These are phyloP conservation scores for Labeo catla DNA, from an alignment of 2,113 vertebrate genomes.

Conservation along the genomic window DNA sequence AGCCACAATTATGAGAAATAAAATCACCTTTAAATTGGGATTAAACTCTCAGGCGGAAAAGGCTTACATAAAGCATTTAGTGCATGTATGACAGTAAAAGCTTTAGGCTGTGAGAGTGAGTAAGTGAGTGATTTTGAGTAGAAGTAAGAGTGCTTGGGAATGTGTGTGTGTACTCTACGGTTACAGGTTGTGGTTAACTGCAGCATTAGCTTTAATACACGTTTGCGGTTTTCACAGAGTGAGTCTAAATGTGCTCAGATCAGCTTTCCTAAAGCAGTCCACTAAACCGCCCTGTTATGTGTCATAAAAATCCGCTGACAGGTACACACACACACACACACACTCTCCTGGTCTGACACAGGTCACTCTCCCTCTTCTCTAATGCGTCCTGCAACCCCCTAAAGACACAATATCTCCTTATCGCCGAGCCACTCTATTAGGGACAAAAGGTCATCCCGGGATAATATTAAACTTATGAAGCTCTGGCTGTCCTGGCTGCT, in stretches of 20 bases:
- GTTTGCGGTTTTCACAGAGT: slow-evolving; percentile 52
- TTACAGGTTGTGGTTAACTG: slow-evolving; percentile 50
- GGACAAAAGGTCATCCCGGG: slow-evolving; percentile 84
- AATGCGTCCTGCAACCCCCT: slow-evolving; percentile 74
- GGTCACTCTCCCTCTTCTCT: slow-evolving; percentile 64
- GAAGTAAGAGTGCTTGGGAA: not conserved
- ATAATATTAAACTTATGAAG: slow-evolving; percentile 85
- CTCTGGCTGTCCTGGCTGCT: slow-evolving; percentile 63
- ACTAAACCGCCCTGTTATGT: slow-evolving; percentile 47
- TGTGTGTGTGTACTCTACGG: slow-evolving; percentile 24
- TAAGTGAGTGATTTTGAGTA: slow-evolving; percentile 10
- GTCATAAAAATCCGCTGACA: slow-evolving; percentile 50
- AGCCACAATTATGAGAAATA: not conserved
- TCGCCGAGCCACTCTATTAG: slow-evolving; percentile 82
- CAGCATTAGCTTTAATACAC: slow-evolving; percentile 51
- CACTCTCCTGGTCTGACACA: slow-evolving; percentile 57
- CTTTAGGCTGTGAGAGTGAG: not conserved
- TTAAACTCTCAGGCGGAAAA: not conserved
- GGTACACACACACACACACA: slow-evolving; percentile 54
- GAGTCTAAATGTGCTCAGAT: slow-evolving; percentile 55
- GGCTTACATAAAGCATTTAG: not conserved
- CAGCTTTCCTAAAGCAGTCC: slow-evolving; percentile 58
- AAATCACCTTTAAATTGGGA: not conserved
- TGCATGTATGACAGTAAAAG: not conserved
- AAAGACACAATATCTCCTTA: slow-evolving; percentile 84